Conservation (phyloP, 2,113 vertebrate species). For the Lipophrys pholis region DNA sequence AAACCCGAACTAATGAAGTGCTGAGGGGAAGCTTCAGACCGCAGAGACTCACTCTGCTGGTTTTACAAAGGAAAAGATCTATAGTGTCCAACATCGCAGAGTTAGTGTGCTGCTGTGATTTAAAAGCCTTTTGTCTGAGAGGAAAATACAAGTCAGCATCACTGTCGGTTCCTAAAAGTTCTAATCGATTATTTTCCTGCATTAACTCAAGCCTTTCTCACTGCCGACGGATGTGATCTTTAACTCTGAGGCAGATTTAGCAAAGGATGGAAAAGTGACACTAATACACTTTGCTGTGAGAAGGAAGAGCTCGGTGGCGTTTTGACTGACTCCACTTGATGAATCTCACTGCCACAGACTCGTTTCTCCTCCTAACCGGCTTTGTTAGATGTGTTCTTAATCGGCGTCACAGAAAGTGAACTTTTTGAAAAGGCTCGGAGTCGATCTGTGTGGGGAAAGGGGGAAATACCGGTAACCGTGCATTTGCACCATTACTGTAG, state of each 20-base stretch:
- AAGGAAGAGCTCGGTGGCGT: too few species aligned
- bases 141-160: constrained; percentile 62
- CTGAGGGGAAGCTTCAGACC: constrained; percentile 47
- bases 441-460: too few species aligned
- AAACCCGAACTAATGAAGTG: constrained; percentile 48
- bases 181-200: constrained; percentile 39
- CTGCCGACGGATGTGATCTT: constrained; percentile 31
- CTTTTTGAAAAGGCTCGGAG: too few species aligned
- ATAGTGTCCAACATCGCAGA: constrained; percentile 51
- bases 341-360: too few species aligned
- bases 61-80: constrained; percentile 58
- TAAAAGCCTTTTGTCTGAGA: constrained; percentile 50
- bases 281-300: too few species aligned
- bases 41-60: constrained; percentile 36
- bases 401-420: too few species aligned
- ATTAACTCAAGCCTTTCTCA: constrained; percentile 23
- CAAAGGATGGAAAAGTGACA: too few species aligned
- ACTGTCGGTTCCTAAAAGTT: constrained; percentile 48
- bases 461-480: too few species aligned
- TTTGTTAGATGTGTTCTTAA: too few species aligned
- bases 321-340: too few species aligned
- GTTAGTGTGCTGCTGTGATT: constrained; percentile 44
- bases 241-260: constrained; percentile 1
- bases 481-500: too few species aligned
- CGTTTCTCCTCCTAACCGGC: too few species aligned